phyloP scores from a whole-genome alignment of 2,888 invertebrate species.

The Meteorus cinctellus region DNA sequence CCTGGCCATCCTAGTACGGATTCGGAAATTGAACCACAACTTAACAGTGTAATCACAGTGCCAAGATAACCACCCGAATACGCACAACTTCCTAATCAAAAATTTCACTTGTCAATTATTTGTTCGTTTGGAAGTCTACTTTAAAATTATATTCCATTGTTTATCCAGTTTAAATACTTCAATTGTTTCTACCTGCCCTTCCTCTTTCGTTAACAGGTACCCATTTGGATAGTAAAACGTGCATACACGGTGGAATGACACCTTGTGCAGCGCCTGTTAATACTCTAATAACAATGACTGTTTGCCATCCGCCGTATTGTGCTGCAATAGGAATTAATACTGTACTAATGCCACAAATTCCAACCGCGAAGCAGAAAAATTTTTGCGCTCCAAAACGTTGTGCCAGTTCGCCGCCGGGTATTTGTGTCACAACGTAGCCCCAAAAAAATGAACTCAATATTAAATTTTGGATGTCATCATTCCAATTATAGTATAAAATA shows the following conservation, averaged over 20 bases:
- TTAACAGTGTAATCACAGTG: constrained; percentile 82
- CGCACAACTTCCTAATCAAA: constrained; percentile 63
- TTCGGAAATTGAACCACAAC: constrained; percentile 83
- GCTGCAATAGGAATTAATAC: constrained; percentile 82
- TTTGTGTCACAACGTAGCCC: constrained; percentile 76
- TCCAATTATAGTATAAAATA: constrained; percentile 73
- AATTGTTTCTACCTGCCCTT: constrained; percentile 76
- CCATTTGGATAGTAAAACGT: constrained; percentile 83
- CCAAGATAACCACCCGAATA: constrained; percentile 84
- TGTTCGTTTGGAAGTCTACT: neutral
- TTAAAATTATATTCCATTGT: neutral
- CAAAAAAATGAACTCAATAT: constrained; percentile 77
- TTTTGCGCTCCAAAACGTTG: constrained; percentile 84
- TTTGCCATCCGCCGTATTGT: constrained; percentile 67
- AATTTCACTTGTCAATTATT: neutral
- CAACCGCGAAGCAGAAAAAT: constrained; percentile 77
- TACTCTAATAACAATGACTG: constrained; percentile 77
- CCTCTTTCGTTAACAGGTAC: constrained; percentile 82
- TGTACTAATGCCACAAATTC: constrained; percentile 79
- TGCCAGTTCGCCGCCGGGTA: constrained; percentile 83
- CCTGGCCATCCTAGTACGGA: constrained; percentile 84
- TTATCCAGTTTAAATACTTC: constrained; percentile 75
- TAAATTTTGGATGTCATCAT: constrained; percentile 71
- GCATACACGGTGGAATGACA: constrained; percentile 80
- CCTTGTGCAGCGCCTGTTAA: constrained; percentile 82